These are phyloP conservation scores for Zaprionus africanus DNA, from an alignment of 1,140 invertebrate genomes.

Conservation along the genomic window DNA sequence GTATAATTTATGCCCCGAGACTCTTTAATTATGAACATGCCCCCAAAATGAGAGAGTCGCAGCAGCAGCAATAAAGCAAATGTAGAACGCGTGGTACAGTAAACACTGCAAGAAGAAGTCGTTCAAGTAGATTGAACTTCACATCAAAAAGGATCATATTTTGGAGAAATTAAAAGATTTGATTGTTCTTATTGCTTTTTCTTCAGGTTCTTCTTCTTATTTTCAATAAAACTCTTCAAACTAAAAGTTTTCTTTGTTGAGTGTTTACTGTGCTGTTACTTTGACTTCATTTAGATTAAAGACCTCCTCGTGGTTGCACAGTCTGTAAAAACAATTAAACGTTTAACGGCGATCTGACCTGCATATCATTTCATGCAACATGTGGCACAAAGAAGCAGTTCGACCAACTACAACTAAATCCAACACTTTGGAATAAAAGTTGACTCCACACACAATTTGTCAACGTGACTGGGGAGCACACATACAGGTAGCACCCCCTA, in stretches of 20 bases:
- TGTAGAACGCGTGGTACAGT: not conserved
- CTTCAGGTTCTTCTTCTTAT: too few relatives aligned
- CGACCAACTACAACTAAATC: constrained; percentile 5
- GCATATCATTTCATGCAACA: constrained; percentile 65
- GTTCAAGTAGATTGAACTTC: not conserved
- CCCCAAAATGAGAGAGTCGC: constrained; percentile 12
- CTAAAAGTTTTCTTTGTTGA: too few relatives aligned
- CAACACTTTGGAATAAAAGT: constrained; percentile 18
- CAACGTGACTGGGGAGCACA: constrained; percentile 5
- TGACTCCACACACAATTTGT: constrained; percentile 23
- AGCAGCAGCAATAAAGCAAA: not conserved
- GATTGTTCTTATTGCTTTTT: too few relatives aligned
- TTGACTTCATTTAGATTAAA: constrained; percentile 50
- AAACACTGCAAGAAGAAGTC: not conserved
- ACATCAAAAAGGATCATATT: not conserved
- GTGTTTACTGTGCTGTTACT: not conserved
- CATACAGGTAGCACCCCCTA: too few relatives aligned
- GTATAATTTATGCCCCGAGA: constrained; percentile 2
- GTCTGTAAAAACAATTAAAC: constrained; percentile 56
- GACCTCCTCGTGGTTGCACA: constrained; percentile 9
- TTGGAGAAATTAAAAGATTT: not conserved
- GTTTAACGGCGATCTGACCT: constrained; percentile 51
- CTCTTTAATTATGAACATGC: constrained; percentile 45
- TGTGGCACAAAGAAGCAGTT: not conserved
- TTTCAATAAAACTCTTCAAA: too few relatives aligned